Percentiles rank a stretch among this genome's conserved stretches.
phyloP scores from a whole-genome alignment of 2,113 vertebrate genomes.

The Macquaria ambigua region DNA sequence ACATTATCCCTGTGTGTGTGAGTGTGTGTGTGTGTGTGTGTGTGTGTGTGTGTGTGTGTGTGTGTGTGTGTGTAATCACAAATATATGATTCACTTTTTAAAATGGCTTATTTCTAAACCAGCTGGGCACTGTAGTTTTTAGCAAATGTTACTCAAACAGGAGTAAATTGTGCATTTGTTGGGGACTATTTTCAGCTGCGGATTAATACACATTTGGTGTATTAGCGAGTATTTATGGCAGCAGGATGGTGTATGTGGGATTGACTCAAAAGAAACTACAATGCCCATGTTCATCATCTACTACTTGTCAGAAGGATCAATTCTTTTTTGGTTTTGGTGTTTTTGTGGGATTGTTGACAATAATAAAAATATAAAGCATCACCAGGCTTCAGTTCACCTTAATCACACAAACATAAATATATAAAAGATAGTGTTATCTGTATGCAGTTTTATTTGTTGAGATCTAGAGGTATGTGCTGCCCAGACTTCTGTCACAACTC shows the following conservation, averaged over 20 bases:
- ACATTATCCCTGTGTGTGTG: constrained; percentile 14
- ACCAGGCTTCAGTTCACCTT: background rate
- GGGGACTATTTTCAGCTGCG: background rate
- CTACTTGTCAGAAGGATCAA: background rate
- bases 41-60: background rate
- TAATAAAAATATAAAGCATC: background rate
- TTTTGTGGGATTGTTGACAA: background rate
- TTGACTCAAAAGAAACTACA: no score
- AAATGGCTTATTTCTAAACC: background rate
- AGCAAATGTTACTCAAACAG: background rate
- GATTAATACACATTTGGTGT: background rate
- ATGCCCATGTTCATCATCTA: no score
- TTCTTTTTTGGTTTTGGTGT: background rate
- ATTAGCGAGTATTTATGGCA: no score
- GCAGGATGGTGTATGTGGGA: no score
- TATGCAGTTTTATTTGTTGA: background rate
- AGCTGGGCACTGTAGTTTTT: background rate
- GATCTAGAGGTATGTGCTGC: background rate
- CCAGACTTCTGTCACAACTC: background rate
- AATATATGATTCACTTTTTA: background rate
- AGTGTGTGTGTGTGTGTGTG: background rate
- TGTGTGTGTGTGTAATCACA: background rate
- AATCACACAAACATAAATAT: background rate
- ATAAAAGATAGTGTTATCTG: background rate
- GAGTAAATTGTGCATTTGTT: background rate